Evolutionary conservation across 2,888 invertebrate species (phyloP).

Genomic region (Oscheius myriophilus): DNA sequence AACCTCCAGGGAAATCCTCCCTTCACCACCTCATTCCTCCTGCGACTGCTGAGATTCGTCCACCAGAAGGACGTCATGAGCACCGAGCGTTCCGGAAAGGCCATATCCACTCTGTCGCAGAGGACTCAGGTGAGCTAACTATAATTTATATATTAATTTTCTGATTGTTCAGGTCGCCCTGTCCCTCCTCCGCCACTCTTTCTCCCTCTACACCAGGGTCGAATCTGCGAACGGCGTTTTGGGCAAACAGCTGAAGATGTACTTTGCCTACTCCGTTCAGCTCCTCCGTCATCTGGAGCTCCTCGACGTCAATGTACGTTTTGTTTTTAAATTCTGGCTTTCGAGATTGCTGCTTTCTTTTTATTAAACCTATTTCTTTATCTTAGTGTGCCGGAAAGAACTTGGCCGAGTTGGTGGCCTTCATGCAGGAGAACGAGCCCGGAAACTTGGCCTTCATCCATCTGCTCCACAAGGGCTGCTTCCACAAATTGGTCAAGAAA

Average conservation of each 20-base stretch:
- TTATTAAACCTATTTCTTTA: not conserved
- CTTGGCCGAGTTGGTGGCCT: slow-evolving; percentile 61
- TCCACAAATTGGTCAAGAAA: slow-evolving; percentile 58
- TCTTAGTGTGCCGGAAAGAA: slow-evolving; percentile 61
- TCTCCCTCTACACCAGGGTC: slow-evolving; percentile 60
- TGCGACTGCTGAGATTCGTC: slow-evolving; percentile 63
- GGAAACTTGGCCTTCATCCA: slow-evolving; percentile 67
- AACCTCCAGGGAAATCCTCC: slow-evolving; percentile 69
- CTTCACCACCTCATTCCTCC: slow-evolving; percentile 64
- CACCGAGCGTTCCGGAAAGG: slow-evolving; percentile 32
- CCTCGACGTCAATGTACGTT: slow-evolving; percentile 55
- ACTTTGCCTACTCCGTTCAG: slow-evolving; percentile 65
- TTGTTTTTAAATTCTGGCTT: not conserved
- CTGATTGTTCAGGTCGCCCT: slow-evolving; percentile 50
- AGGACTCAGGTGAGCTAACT: slow-evolving; percentile 34
- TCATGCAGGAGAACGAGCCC: slow-evolving; percentile 56
- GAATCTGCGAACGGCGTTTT: slow-evolving; percentile 49
- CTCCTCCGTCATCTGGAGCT: slow-evolving; percentile 64
- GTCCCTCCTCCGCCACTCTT: slow-evolving; percentile 62
- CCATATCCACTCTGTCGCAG: slow-evolving; percentile 40
- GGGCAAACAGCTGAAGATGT: slow-evolving; percentile 56
- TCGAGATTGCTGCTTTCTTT: not conserved
- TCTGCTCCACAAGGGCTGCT: slow-evolving; percentile 62
- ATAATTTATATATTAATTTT: no score
- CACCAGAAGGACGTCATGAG: slow-evolving; percentile 52